Evolutionary conservation across 2,797 vertebrate species (phyloP).

Genomic region (Pseudochirops cupreus): DNA sequence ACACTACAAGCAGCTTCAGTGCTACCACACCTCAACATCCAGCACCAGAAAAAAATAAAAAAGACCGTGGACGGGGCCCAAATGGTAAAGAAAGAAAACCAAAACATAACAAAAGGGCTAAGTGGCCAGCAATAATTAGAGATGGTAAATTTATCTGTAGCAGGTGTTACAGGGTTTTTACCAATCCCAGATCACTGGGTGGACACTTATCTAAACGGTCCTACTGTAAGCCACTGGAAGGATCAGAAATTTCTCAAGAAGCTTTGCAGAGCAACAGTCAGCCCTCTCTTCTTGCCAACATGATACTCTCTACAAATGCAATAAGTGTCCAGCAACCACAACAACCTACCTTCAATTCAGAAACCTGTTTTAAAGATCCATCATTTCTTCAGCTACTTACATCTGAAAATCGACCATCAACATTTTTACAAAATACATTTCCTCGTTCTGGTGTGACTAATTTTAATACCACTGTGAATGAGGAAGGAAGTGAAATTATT

Average conservation of each 20-base stretch:
- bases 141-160: constrained; percentile 97
- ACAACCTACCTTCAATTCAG: constrained; percentile 85
- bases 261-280: constrained; percentile 87
- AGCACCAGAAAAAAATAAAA: constrained; percentile 82
- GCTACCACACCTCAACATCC: constrained; percentile 80
- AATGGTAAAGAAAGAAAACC: constrained; percentile 87
- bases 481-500: constrained; percentile 89
- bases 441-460: constrained; percentile 83
- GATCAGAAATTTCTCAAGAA: constrained; percentile 90
- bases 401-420: constrained; percentile 84
- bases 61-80: constrained; percentile 75
- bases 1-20: constrained; percentile 79
- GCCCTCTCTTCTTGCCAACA: constrained; percentile 91
- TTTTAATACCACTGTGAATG: constrained; percentile 82
- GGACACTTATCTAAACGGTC: constrained; percentile 96
- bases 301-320: constrained; percentile 93
- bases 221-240: constrained; percentile 93
- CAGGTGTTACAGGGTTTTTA: constrained; percentile 94
- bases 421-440: constrained; percentile 88
- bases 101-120: constrained; percentile 91
- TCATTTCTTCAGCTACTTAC: constrained; percentile 86
- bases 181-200: constrained; percentile 95
- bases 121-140: constrained; percentile 96
- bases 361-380: constrained; percentile 87
- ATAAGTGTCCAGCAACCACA: constrained; percentile 86